Evolutionary conservation across 1,140 invertebrate species (phyloP).

Genomic region (Muscidifurax raptorellus): DNA sequence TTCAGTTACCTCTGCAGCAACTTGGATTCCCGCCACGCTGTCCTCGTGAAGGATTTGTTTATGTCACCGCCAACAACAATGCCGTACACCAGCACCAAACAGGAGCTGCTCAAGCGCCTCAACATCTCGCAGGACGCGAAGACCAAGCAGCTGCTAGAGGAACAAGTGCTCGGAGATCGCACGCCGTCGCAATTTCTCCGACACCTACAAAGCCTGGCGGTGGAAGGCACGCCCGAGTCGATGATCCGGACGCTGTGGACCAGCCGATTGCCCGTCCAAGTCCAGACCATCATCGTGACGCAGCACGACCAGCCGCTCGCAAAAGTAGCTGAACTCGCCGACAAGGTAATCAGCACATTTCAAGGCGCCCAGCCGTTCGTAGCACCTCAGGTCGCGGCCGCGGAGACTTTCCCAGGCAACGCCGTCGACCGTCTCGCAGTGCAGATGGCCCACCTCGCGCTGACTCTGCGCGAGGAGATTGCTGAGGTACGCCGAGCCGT

Average conservation of each 20-base stretch:
- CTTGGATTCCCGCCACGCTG: no score
- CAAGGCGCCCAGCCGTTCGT: not conserved
- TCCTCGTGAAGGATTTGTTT: no score
- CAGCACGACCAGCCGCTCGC: not conserved
- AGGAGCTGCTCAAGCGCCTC: constrained; percentile 43
- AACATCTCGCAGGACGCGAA: constrained; percentile 32
- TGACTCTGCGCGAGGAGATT: no score
- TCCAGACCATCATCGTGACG: constrained; percentile 41
- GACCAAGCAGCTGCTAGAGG: constrained; percentile 43
- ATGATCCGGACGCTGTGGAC: not conserved
- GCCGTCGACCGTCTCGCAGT: no score
- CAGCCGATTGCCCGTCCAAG: constrained; percentile 32
- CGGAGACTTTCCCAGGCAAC: constrained; percentile 48
- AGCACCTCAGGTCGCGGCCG: no score
- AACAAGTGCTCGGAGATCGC: constrained; percentile 51
- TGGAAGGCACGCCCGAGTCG: not conserved
- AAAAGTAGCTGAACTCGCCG: constrained; percentile 67
- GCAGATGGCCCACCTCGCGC: no score
- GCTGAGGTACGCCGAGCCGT: no score
- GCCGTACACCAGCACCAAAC: constrained; percentile 31
- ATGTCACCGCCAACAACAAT: not conserved
- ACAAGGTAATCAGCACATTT: constrained; percentile 70
- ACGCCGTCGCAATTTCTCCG: constrained; percentile 52
- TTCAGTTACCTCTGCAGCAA: no score
- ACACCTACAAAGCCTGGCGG: constrained; percentile 33